Percentiles rank a stretch among this genome's conserved stretches.
Conservation (phyloP, 2,113 vertebrate genomes). For the Ochotona curzoniae region DNA sequence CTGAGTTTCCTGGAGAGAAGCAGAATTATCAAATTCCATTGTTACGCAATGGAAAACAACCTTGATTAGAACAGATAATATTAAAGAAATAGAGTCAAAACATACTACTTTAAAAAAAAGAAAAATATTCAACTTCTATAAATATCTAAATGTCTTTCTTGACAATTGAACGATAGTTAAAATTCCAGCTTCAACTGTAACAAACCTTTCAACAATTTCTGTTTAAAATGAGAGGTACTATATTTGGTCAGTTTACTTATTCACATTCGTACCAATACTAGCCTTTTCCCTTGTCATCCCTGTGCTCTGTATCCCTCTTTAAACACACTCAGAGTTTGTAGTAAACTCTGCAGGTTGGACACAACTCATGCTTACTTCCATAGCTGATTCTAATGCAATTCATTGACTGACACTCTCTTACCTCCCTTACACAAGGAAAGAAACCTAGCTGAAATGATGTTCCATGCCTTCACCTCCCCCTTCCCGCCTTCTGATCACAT, state of each 20-base stretch:
- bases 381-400: not conserved
- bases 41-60: not conserved
- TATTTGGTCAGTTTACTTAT: not conserved
- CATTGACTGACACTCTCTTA: not conserved
- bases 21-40: not conserved
- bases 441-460: not conserved
- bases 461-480: not conserved
- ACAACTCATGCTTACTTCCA: not conserved
- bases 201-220: not conserved
- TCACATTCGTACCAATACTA: not conserved
- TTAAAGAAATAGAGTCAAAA: slow-evolving; percentile 31
- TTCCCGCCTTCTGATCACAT: not conserved
- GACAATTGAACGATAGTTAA: not conserved
- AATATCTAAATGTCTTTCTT: slow-evolving; percentile 41
- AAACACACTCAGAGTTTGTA: not conserved
- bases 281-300: not conserved
- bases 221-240: not conserved
- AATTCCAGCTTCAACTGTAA: slow-evolving; percentile 27
- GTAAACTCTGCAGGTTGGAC: not conserved
- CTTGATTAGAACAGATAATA: not conserved
- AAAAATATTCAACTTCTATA: slow-evolving; percentile 19
- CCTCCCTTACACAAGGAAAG: not conserved
- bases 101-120: not conserved
- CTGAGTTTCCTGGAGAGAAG: not conserved
- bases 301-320: too few relatives aligned